Evolutionary conservation across 2,888 invertebrate species (phyloP), one percentile per base, ranked within the genome.

Genomic region (Pollenia amentaria): DNA sequence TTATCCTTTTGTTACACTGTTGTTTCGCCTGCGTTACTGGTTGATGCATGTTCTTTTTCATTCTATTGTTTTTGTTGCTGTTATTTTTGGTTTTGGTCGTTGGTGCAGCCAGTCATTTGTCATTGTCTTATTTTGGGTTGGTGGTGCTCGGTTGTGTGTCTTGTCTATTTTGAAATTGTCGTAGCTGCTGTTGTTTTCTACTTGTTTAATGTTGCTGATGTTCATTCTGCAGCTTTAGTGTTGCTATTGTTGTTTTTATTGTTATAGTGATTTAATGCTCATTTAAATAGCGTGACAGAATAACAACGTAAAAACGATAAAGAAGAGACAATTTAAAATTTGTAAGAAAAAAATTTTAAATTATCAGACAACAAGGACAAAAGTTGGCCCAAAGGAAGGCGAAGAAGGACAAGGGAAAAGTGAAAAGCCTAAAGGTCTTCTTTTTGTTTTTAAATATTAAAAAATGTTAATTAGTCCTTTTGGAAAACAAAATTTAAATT

Each of bases 61-160:
- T 65, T 65, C 42, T 76, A 76, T 64, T 29, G 42, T 78, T 65
- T 65, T 21, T 76, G 65, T 64, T 29, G 42, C 69, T 84, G 75
- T 29, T 57, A 57, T 65, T 77, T 65, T 80, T 85, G 70, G 73
- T 65, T 80, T 67, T 44, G 64, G 72, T 80, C 65, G 57, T 48
- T 21, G 38, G 69, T 42, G 9, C 18, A n/a, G 44, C 44, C 76
- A 80, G 51, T 79, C 83, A 87, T 87, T 87, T 87, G 87, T 87
- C 87, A 84, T 60, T 87, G 87, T 84, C 87, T 77, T 64, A 80
- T 84, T 29, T 84, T 60, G 67, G 46, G 48, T 40, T 57, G 60
- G 51, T 60, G 60, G 73, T 65, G 80, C 65, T 55, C 46, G 57
- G 29, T 18, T 53, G 65, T 44, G 44, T 65, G 77, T 55, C 42